Conservation (phyloP, 2,113 vertebrate species). For the Paramisgurnus dabryanus region DNA sequence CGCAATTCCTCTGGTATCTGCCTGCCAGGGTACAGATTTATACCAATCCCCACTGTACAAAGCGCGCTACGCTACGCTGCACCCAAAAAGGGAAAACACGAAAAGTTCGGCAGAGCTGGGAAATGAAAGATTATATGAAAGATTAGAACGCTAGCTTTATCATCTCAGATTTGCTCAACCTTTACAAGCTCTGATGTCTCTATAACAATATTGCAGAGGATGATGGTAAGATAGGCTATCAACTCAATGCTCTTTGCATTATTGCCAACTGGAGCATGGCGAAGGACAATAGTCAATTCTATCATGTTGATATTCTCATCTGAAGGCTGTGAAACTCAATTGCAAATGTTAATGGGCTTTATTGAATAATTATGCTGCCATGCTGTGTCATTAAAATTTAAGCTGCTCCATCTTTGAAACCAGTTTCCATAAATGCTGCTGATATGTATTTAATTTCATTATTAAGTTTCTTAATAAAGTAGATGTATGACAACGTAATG, state of each 20-base stretch:
- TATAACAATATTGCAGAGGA: slow-evolving; percentile 14
- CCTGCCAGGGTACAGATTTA: slow-evolving; percentile 36
- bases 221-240: slow-evolving; percentile 8
- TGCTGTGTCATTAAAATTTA: slow-evolving; percentile 46
- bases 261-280: slow-evolving; percentile 7
- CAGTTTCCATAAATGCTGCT: slow-evolving; percentile 49
- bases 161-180: slow-evolving; percentile 29
- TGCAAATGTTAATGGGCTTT: slow-evolving; percentile 54
- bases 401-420: slow-evolving; percentile 46
- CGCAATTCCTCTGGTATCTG: slow-evolving; percentile 38
- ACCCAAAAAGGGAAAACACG: slow-evolving; percentile 29
- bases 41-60: slow-evolving; percentile 18
- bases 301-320: background rate
- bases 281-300: slow-evolving; percentile 17
- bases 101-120: background rate
- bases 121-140: slow-evolving; percentile 36
- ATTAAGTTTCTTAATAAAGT: slow-evolving; percentile 46
- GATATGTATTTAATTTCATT: slow-evolving; percentile 55
- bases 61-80: slow-evolving; percentile 30
- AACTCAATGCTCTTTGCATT: background rate
- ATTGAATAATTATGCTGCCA: slow-evolving; percentile 59
- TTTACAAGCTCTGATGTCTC: slow-evolving; percentile 38
- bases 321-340: slow-evolving; percentile 21
- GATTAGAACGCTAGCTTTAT: slow-evolving; percentile 24
- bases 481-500: slow-evolving; percentile 39